Conservation (phyloP, 2,888 invertebrate genomes). For the Mythimna ferrago region DNA sequence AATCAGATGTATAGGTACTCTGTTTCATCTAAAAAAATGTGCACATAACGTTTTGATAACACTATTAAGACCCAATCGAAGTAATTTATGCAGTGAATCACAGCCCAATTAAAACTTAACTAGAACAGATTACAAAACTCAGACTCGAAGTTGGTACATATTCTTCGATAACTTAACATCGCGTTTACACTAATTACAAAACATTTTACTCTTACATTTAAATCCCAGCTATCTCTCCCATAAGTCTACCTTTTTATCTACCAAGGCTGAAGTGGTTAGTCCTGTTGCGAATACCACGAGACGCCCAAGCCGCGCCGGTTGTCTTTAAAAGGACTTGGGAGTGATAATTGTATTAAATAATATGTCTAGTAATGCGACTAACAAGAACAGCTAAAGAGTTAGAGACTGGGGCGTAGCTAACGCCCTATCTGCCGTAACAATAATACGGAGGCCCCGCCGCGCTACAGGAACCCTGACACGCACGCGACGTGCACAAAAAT, state of each 20-base stretch:
- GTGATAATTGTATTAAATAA: slow-evolving; percentile 32
- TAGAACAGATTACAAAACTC: not conserved
- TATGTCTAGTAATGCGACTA: slow-evolving; percentile 24
- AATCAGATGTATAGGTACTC: no score
- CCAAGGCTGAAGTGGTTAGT: slow-evolving; percentile 40
- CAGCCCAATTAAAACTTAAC: not conserved
- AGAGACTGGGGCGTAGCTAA: no score
- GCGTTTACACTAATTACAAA: slow-evolving; percentile 23
- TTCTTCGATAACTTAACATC: slow-evolving; percentile 23
- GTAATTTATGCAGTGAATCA: not conserved
- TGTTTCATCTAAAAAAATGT: no score
- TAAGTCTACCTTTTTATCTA: slow-evolving; percentile 44
- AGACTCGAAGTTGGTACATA: not conserved
- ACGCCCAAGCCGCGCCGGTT: not conserved
- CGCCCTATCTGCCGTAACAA: no score
- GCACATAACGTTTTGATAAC: no score
- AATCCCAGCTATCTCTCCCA: slow-evolving; percentile 29
- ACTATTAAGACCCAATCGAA: not conserved
- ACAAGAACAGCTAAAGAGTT: slow-evolving; percentile 3
- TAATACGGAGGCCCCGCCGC: no score
- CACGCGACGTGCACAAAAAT: no score
- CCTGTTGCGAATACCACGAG: slow-evolving; percentile 40
- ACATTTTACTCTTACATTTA: slow-evolving; percentile 38
- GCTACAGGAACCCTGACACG: no score
- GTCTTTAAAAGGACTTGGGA: slow-evolving; percentile 26